Evolutionary conservation across 2,113 vertebrate genomes (phyloP), one percentile per base, ranked within the genome.

Genomic region (Crotalus viridis): DNA sequence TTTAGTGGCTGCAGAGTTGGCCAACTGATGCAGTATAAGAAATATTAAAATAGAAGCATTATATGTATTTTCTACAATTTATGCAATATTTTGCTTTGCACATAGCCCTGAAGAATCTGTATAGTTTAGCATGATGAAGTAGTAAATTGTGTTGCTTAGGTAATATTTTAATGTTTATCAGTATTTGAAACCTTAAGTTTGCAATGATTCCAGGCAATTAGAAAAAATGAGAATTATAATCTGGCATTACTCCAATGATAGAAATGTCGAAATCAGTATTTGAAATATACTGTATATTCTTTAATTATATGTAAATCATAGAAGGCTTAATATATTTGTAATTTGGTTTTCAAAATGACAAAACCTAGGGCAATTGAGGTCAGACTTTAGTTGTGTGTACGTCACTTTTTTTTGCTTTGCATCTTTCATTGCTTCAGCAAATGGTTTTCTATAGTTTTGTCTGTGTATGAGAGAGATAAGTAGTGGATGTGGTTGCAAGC

Each of bases 351-450:
- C 56, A 94, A 94, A 94, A 93, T 95, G 33, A 90, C 22, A 59
- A 87, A 48, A 33, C 2, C 4, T 93, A 0, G 90, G 94, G 93
- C 52, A 48, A 85, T 94, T 94, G 86, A 61, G 2, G 86, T 94
- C 91, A 89, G 54, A n/a, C 86, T 93, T 43, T 81, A 43, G 90
- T 87, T 90, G 96, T 96, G 95, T 96, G 91, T 94, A 96, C 95
- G 92, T 55, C 6, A 89, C 94, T 94, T 95, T 74, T 94, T 94
- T 94, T 94, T 95, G 94, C 94, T 94, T 95, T 59, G 93, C 93
- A 90, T 88, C 57, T 96, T 89, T 95, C 94, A 94, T 97, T 94
- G 92, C 97, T 97, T 89, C 93, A 95, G 97, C 96, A 94, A 95
- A 96, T 92, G 0, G 85, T 93, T 55, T 92, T 94, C 55, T 93